Base-by-base conservation (phyloP, 2,888 invertebrate species). In the Cepaea hortensis region DNA sequence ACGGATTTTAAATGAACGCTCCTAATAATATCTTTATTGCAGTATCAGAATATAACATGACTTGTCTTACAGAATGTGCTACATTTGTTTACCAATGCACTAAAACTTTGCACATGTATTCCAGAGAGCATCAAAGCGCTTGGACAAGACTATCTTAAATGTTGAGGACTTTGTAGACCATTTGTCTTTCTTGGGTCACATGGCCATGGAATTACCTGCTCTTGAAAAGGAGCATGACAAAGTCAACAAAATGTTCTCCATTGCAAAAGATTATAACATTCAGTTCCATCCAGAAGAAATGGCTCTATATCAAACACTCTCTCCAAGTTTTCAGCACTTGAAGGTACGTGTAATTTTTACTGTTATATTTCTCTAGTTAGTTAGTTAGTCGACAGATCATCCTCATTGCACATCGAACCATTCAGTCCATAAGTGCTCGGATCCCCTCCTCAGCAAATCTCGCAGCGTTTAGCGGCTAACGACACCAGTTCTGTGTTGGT, bases 131-230 rank as follows among this genome's bases (percentile, higher is more conserved):
- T 92, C 93, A 9, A 93, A 91, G 89, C 92, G 92, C 65, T 91
- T 94, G 77, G 94, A 94, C 88, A 89, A 92, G 73, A 91, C 91
- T 72, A 94, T 93, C 48, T 89, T 87, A 35, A 92, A 93, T 7
- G 94, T 94, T 50, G 94, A 94, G 85, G 93, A 94, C 85, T 94
- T 94, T 92, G 94, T 94, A 18, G 94, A 94, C 50, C 94, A 94
- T 89, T 88, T 94, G 87, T 92, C 94, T 23, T 94, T 94, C 91
- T 90, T 94, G 73, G 93, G 93, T 55, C 92, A 92, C 87, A 94
- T 94, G 92, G 90, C 92, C 9, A 90, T 93, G 75, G 94, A 94
- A 90, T 90, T 94, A 89, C 91, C 93, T 62, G 93, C 93, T 77
- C 91, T 94, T 87, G 94, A 94, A 81, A 91, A 92, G 86, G 94